These are phyloP conservation scores for Hestina assimilis DNA, from an alignment of 1,140 invertebrate genomes.

Conservation along the genomic window DNA sequence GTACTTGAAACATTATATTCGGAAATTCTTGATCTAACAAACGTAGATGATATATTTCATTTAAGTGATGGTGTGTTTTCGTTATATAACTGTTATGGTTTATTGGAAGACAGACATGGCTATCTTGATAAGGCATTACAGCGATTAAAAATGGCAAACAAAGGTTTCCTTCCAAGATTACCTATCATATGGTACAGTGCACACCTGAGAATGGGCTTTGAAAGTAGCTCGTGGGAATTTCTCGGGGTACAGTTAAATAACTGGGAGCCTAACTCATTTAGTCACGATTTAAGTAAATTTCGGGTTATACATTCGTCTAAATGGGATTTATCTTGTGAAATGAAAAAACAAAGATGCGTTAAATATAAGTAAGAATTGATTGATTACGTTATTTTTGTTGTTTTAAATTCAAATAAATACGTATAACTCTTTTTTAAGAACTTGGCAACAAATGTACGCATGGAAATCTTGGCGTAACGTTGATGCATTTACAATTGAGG, in stretches of 20 bases:
- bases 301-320: slow-evolving; percentile 85
- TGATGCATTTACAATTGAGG: slow-evolving; percentile 78
- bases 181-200: slow-evolving; percentile 53
- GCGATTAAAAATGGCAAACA: slow-evolving; percentile 78
- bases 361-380: slow-evolving; percentile 71
- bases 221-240: slow-evolving; percentile 66
- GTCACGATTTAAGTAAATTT: slow-evolving; percentile 75
- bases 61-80: slow-evolving; percentile 85
- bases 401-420: not conserved
- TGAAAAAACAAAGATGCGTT: slow-evolving; percentile 81
- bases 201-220: slow-evolving; percentile 36
- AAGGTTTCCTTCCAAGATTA: slow-evolving; percentile 71
- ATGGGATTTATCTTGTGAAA: slow-evolving; percentile 87
- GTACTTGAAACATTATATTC: slow-evolving; percentile 79
- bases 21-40: slow-evolving; percentile 80
- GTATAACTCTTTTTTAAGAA: slow-evolving; percentile 49
- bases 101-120: slow-evolving; percentile 82
- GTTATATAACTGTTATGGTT: slow-evolving; percentile 79
- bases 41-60: slow-evolving; percentile 81
- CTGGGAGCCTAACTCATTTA: slow-evolving; percentile 66
- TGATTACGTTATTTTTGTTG: not conserved
- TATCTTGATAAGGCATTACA: slow-evolving; percentile 81
- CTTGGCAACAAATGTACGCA: slow-evolving; percentile 86
- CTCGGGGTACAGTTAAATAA: slow-evolving; percentile 80
- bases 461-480: slow-evolving; percentile 81